Conservation (phyloP, 1,140 invertebrate species). For the Drosophila repleta region DNA sequence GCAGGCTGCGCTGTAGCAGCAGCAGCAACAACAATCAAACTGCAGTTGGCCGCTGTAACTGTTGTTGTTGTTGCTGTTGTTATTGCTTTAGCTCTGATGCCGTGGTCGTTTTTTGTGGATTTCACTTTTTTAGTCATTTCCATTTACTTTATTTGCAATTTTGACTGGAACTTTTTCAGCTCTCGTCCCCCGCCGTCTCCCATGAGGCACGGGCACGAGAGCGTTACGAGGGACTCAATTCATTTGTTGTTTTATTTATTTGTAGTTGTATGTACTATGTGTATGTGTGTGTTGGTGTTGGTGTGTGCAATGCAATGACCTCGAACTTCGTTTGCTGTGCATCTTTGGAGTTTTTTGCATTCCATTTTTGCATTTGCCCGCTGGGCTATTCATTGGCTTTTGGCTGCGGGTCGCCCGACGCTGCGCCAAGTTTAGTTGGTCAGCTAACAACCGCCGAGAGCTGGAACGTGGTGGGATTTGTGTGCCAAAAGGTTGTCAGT, state of each 20-base stretch:
- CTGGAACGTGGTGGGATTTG: slow-evolving; percentile 36
- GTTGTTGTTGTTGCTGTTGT: slow-evolving; percentile 11
- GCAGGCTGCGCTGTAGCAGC: slow-evolving; percentile 28
- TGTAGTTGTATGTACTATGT: slow-evolving; percentile 18
- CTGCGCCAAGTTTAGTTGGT: slow-evolving; percentile 42
- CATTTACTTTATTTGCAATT: slow-evolving; percentile 62
- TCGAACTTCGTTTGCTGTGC: slow-evolving; percentile 62
- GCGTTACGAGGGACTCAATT: slow-evolving; percentile 20
- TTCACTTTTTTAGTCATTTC: slow-evolving; percentile 66
- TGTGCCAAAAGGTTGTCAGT: slow-evolving; percentile 40
- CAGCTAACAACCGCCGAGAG: slow-evolving; percentile 18
- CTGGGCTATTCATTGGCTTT: slow-evolving; percentile 48
- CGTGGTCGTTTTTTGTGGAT: slow-evolving; percentile 52
- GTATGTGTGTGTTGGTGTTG: slow-evolving; percentile 7
- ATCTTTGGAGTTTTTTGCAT: slow-evolving; percentile 42
- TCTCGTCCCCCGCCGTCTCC: neutral
- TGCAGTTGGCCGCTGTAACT: slow-evolving; percentile 32
- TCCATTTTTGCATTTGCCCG: slow-evolving; percentile 44
- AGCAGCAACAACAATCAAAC: slow-evolving; percentile 31
- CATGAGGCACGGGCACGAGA: slow-evolving; percentile 16
- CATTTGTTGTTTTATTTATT: slow-evolving; percentile 54
- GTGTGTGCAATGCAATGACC: slow-evolving; percentile 64
- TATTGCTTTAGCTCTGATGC: neutral
- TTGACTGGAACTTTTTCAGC: slow-evolving; percentile 51
- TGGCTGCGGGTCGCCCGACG: slow-evolving; percentile 26